Percentiles rank a stretch among this genome's conserved stretches.
Evolutionary conservation across 2,888 invertebrate species (phyloP).

Genomic region (Limnephilus marmoratus): DNA sequence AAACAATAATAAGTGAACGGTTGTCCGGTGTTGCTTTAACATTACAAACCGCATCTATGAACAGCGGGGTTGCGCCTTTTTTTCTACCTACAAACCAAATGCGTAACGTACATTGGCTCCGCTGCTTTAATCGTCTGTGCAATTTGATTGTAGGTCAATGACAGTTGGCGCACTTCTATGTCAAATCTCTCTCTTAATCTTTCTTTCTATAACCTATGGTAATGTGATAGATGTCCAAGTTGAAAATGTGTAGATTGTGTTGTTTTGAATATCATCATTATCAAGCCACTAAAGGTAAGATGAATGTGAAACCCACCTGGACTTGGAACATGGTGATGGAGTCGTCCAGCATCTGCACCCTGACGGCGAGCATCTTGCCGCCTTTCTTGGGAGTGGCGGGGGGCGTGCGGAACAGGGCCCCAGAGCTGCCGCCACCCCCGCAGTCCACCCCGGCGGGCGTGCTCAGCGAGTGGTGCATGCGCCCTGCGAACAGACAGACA

Average conservation of each 20-base stretch:
- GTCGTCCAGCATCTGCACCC: conserved; percentile 94
- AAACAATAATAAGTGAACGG: no score
- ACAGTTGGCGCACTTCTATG: no score
- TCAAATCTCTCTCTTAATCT: no score
- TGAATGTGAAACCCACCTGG: conserved; percentile 79
- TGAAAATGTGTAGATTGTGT: no score
- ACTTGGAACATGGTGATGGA: conserved; percentile 94
- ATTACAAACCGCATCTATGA: no score
- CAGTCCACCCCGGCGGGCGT: conserved; percentile 91
- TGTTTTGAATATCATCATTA: no score
- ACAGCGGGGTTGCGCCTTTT: no score
- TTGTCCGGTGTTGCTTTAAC: no score
- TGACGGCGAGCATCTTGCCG: conserved; percentile 92
- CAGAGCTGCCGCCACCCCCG: conserved; percentile 74
- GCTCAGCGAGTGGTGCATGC: conserved; percentile 91
- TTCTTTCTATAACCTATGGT: background rate
- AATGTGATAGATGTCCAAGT: background rate
- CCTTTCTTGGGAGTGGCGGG: conserved; percentile 89
- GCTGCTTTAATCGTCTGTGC: background rate
- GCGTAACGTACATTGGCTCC: no score
- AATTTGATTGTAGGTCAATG: background rate
- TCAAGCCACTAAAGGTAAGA: background rate
- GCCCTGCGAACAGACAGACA: conserved; percentile 71
- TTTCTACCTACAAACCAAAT: background rate
- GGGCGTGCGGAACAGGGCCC: conserved; percentile 80